Percentiles rank a stretch among this genome's conserved stretches.
Conservation (phyloP, 2,113 vertebrate genomes). For the Prolemur simus region DNA sequence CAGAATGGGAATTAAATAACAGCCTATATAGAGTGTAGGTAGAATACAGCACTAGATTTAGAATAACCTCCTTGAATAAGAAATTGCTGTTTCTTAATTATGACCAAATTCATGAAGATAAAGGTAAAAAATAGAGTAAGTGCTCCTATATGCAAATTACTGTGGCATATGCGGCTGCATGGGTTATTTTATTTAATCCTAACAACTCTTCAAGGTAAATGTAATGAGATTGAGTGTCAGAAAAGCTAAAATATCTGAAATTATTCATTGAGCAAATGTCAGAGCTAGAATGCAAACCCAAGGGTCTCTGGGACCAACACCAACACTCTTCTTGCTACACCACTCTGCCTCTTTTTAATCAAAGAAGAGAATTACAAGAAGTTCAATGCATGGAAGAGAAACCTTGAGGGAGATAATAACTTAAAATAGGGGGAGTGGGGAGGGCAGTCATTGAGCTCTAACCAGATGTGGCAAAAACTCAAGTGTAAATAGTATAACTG, state of each 20-base stretch:
- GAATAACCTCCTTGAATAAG: constrained; percentile 3
- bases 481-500: not conserved
- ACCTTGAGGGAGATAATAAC: not conserved
- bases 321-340: not conserved
- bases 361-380: not conserved
- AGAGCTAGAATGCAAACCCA: not conserved
- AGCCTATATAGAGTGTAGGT: not conserved
- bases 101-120: not conserved
- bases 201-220: constrained; percentile 30
- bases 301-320: not conserved
- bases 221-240: not conserved
- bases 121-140: not conserved
- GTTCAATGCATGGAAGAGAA: not conserved
- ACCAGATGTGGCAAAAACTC: constrained; percentile 48
- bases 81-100: constrained; percentile 8
- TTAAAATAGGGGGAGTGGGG: not conserved
- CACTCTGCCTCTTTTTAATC: not conserved
- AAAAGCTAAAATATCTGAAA: not conserved
- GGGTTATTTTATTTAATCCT: constrained; percentile 26
- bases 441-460: not conserved
- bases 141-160: not conserved
- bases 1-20: not conserved
- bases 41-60: not conserved
- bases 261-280: not conserved
- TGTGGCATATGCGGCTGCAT: not conserved